Percentiles rank a stretch among this genome's conserved stretches.
Evolutionary conservation across 1,140 invertebrate species (phyloP).

Genomic region (Patella vulgata): DNA sequence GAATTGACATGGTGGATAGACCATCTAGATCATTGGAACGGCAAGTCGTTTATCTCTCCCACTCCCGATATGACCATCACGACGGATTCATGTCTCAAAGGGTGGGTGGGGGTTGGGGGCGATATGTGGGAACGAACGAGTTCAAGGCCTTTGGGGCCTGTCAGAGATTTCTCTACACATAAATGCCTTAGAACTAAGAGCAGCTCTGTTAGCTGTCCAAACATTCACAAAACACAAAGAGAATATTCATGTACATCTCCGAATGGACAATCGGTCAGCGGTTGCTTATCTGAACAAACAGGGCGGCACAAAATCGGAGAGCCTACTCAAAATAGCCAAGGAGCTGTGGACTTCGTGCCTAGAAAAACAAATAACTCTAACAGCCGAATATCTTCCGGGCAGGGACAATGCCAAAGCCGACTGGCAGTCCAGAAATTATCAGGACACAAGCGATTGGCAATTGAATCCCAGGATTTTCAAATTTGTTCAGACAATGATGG

Average conservation of each 20-base stretch:
- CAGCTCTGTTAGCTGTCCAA: too few relatives aligned
- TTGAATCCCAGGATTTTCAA: too few relatives aligned
- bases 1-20: too few relatives aligned
- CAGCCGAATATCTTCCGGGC: too few relatives aligned
- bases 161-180: neutral
- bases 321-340: neutral
- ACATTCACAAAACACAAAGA: neutral
- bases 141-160: neutral
- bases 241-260: neutral
- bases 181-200: neutral
- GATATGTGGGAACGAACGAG: neutral
- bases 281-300: too few relatives aligned
- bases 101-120: neutral
- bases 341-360: too few relatives aligned
- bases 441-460: too few relatives aligned
- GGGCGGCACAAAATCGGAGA: neutral
- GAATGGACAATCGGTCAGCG: conserved; percentile 5
- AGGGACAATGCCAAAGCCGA: too few relatives aligned
- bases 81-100: neutral
- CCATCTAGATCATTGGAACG: too few relatives aligned
- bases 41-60: neutral
- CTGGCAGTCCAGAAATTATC: too few relatives aligned
- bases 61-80: neutral
- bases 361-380: too few relatives aligned
- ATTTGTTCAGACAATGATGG: too few relatives aligned